phyloP scores from a whole-genome alignment of 1,140 invertebrate species.

The Dolichoris vasculosae region DNA sequence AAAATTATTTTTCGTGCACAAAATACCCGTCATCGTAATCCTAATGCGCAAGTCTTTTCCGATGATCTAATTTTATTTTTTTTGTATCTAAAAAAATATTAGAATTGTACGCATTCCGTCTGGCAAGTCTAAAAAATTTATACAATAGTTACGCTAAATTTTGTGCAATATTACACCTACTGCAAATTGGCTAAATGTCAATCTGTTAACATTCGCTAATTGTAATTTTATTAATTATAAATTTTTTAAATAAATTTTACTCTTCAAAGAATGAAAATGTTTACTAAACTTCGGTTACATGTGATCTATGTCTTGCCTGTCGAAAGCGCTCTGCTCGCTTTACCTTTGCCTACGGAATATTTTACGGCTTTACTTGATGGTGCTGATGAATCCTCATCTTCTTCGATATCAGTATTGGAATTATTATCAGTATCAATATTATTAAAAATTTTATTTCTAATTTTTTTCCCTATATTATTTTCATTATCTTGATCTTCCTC shows the following conservation, averaged over 20 bases:
- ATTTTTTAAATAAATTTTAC: constrained; percentile 22
- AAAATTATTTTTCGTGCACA: constrained; percentile 27
- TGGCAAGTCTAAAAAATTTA: constrained; percentile 29
- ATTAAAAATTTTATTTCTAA: background rate
- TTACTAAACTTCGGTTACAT: constrained; percentile 64
- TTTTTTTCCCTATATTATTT: constrained; percentile 31
- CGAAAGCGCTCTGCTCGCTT: constrained; percentile 55
- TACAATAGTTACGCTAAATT: background rate
- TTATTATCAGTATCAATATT: constrained; percentile 58
- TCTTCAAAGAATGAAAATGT: constrained; percentile 55
- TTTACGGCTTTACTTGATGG: constrained; percentile 66
- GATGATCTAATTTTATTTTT: constrained; percentile 10
- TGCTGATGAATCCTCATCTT: constrained; percentile 65
- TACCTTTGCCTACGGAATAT: constrained; percentile 67
- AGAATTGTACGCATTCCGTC: constrained; percentile 29
- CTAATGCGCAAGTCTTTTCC: constrained; percentile 4
- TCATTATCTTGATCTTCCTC: constrained; percentile 58
- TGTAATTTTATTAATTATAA: background rate
- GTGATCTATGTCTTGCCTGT: constrained; percentile 59
- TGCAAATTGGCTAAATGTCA: constrained; percentile 6
- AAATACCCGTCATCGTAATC: constrained; percentile 12
- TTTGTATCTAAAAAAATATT: background rate
- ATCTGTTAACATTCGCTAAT: constrained; percentile 10
- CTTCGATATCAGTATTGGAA: constrained; percentile 65
- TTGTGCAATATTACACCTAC: constrained; percentile 6